Base-by-base conservation (phyloP, 2,797 vertebrate species). In the Harpagifer antarcticus region DNA sequence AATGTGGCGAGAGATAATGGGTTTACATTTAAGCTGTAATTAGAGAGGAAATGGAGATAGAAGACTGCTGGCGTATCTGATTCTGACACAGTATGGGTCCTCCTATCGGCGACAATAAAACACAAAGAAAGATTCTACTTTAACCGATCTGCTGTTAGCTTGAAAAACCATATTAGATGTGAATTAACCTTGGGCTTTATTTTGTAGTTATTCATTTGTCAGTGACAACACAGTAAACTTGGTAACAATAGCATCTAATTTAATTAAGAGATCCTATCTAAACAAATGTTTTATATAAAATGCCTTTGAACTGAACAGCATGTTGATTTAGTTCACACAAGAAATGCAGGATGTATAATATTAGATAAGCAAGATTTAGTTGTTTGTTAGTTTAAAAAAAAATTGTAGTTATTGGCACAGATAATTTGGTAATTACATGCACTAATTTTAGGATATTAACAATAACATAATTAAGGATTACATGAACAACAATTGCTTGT, bases 21-120 rank as follows among this genome's bases (percentile, higher is more conserved):
- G 82, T 89, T 85, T 92, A 89, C 88, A 90, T 90, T 83, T 87
- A 86, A 94, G 84, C 79, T 75, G 87, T 90, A 91, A 93, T 93
- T 94, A 91, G 87, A 90, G 87, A 60, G 58, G 58, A 76, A 78
- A 86, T 78, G 75, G 77, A 89, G 85, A 90, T 79, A 72, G 88
- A 88, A 60, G 86, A 74, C 82, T 85, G 79, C 67, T 74, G 78
- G 87, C 63, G 2, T 68, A 84, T 86, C 63, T 60, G 75, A 85
- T 75, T 81, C 72, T 85, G 69, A 80, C 67, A 50, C 78, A 78
- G 76, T 68, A 49, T 69, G 79, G 44, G n/a, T 73, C 78, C 76
- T 54, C 78, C 76, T 54, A 43, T 67, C 76, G 54, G 40, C 53
- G 47, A 76, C 49, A 48, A 54, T 66, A 44, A 71, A 78, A 73